A percentile compares a stretch with the other conserved stretches of the same genome.
Conservation (phyloP, 2,888 invertebrate species). For the Tetheella fluctuosa region DNA sequence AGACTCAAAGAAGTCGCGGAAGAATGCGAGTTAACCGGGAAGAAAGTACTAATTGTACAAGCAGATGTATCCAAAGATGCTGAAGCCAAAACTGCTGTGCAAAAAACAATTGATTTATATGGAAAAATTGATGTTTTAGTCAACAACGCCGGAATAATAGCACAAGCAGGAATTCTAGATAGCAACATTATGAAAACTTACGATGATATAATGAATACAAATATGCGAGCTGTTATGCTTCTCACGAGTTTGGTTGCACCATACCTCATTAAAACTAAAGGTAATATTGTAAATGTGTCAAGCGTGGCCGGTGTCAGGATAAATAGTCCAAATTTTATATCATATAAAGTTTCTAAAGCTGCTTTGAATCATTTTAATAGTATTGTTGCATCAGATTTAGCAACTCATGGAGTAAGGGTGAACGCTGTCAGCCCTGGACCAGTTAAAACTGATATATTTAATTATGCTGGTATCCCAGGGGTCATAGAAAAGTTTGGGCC, state of each 20-base stretch:
- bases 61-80: conserved; percentile 42
- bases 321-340: conserved; percentile 14
- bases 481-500: conserved; percentile 15
- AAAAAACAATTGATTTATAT: conserved; percentile 37
- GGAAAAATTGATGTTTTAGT: conserved; percentile 47
- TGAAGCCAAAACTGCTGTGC: conserved; percentile 32
- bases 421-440: conserved; percentile 90
- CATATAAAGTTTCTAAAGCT: conserved; percentile 36
- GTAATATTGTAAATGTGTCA: conserved; percentile 37
- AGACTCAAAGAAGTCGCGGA: conserved; percentile 23
- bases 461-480: conserved; percentile 82
- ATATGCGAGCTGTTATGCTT: conserved; percentile 34
- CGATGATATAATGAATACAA: conserved; percentile 32
- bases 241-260: conserved; percentile 31
- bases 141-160: conserved; percentile 46
- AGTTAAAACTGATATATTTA: conserved; percentile 60
- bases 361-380: conserved; percentile 89
- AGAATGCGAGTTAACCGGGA: conserved; percentile 28
- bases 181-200: conserved; percentile 30
- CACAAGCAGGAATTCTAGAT: conserved; percentile 26
- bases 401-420: conserved; percentile 84
- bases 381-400: conserved; percentile 87
- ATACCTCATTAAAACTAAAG: conserved; percentile 34
- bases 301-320: conserved; percentile 20
- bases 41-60: conserved; percentile 33